Base-by-base conservation (phyloP, 2,797 vertebrate genomes). In the Agapornis canus region DNA sequence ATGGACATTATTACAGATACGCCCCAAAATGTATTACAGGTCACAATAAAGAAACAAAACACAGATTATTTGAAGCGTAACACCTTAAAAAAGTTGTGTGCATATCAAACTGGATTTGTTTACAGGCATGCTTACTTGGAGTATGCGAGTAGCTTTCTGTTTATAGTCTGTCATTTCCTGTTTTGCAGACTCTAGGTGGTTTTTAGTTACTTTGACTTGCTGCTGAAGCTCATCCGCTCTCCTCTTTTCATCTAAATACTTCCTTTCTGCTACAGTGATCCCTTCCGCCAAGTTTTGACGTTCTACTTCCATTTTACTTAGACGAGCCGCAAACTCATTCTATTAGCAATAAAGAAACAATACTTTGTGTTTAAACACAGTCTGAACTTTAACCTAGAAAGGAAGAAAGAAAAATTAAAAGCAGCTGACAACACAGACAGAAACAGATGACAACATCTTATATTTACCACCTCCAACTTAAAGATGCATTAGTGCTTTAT, bases 141-240 rank as follows among this genome's bases (percentile, higher is more conserved):
- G 98, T 91, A 99, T 99, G 39, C 99, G 98, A 10, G 99, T 98
- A 26, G 99, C 99, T 96, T 99, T 99, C 84, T 99, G 98, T 91
- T 99, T 99, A 94, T 99, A 99, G 96, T 99, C 99, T 20, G 98
- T 95, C 54, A 99, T 81, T 75, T 99, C 99, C 95, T 99, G 99
- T 94, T 98, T 99, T 47, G 98, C 97, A 23, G 97, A 97, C 83
- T 99, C 99, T 4, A 98, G 94, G 52, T 96, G 97, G 20, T 96
- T 93, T 96, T 98, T 99, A 60, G 97, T 94, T 21, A 96, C 95
- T 97, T 98, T 99, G 86, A 98, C 94, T 89, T 99, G 99, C 94
- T 99, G 99, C 68, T 99, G 99, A 29, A 99, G 89, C n/a, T 99
- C 99, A 7, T 99, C 99, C 2, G 96, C 96, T 86, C 97, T 96